These are phyloP conservation scores for Athene cunicularia DNA, from an alignment of 2,113 vertebrate species.

Conservation along the genomic window DNA sequence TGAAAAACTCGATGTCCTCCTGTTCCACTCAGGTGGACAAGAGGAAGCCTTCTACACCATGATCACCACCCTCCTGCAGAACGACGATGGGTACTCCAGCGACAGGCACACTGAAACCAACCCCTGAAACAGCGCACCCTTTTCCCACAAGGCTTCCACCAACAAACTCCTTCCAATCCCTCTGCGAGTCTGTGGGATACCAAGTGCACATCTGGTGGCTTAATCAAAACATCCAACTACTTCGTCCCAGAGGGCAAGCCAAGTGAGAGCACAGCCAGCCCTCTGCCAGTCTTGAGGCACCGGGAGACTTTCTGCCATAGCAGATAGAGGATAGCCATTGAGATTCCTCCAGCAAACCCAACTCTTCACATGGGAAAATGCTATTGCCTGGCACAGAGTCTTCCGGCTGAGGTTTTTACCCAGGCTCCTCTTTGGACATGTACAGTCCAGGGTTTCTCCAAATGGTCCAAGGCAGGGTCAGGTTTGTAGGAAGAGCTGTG, in stretches of 20 bases:
- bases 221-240: neutral
- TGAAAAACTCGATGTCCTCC: slow-evolving; percentile 21
- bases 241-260: slow-evolving; percentile 10
- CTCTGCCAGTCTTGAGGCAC: slow-evolving; percentile 13
- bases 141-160: neutral
- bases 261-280: slow-evolving; percentile 30
- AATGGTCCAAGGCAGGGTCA: slow-evolving; percentile 18
- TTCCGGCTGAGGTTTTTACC: slow-evolving; percentile 4
- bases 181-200: neutral
- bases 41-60: neutral
- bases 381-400: neutral
- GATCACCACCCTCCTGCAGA: neutral
- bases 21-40: neutral
- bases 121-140: neutral
- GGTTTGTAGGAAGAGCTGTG: slow-evolving; percentile 46
- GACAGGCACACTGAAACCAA: neutral
- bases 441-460: neutral
- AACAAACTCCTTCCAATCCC: neutral
- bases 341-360: slow-evolving; percentile 41
- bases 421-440: slow-evolving; percentile 19
- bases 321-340: slow-evolving; percentile 27
- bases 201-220: slow-evolving; percentile 35
- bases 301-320: slow-evolving; percentile 21
- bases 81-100: neutral
- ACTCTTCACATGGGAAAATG: slow-evolving; percentile 1